A percentile compares a stretch with the other conserved stretches of the same genome.
Evolutionary conservation across 2,113 vertebrate species (phyloP).

Genomic region (Mormoops blainvillei): DNA sequence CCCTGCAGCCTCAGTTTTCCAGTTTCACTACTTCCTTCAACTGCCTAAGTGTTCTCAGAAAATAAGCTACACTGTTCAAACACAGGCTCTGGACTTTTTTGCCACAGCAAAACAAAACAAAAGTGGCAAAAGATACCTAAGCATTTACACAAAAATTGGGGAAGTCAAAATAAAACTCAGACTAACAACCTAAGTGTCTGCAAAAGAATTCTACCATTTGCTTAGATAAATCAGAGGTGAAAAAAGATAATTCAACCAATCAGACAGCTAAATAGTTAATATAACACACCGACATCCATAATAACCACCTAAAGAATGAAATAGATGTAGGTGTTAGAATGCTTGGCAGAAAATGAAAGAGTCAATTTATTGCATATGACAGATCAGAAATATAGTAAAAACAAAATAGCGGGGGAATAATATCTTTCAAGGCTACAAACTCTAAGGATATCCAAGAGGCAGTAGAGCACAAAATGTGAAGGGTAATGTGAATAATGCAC

Average conservation of each 20-base stretch:
- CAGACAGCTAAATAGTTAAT: neutral
- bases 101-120: neutral
- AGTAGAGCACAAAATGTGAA: neutral
- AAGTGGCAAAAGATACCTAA: neutral
- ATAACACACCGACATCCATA: neutral
- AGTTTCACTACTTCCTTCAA: neutral
- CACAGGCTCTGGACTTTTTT: neutral
- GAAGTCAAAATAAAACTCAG: neutral
- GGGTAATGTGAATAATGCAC: neutral
- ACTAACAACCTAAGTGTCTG: neutral
- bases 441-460: neutral
- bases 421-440: neutral
- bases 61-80: neutral
- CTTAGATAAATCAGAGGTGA: neutral
- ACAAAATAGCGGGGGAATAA: neutral
- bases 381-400: neutral
- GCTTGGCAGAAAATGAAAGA: neutral
- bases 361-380: neutral
- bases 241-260: neutral
- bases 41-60: neutral
- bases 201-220: neutral
- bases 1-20: neutral
- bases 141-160: neutral
- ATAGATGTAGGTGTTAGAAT: neutral
- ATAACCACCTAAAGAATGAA: neutral